Conservation (phyloP, 1,140 invertebrate genomes). For the Scaptomyza montana region DNA sequence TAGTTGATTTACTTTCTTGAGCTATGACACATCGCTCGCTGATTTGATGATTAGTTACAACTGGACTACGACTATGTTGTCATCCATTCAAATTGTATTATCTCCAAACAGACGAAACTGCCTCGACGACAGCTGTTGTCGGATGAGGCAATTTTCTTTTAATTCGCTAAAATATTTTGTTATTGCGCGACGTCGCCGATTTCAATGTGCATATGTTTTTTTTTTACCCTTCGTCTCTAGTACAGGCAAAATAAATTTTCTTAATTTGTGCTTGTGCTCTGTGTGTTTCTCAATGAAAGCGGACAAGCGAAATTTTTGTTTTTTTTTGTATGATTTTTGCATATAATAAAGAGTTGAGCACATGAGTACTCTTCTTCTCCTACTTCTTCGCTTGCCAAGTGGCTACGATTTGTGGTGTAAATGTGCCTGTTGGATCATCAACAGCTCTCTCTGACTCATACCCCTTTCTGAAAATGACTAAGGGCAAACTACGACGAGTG, state of each 20-base stretch:
- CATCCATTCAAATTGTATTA: constrained; percentile 59
- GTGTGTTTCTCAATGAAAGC: constrained; percentile 65
- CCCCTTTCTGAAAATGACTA: constrained; percentile 49
- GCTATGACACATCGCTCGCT: constrained; percentile 22
- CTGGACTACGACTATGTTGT: constrained; percentile 37
- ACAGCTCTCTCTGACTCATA: constrained; percentile 39
- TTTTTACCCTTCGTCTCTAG: no score
- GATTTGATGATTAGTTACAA: constrained; percentile 23
- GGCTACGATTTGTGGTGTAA: constrained; percentile 16
- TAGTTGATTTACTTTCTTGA: constrained; percentile 17
- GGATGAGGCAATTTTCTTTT: constrained; percentile 79
- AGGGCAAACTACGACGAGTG: constrained; percentile 55
- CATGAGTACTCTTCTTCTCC: background rate
- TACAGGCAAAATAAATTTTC: constrained; percentile 67
- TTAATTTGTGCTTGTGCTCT: constrained; percentile 56
- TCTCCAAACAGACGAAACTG: constrained; percentile 4
- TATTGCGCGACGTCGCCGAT: constrained; percentile 56
- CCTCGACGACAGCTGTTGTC: constrained; percentile 38
- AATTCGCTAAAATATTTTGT: constrained; percentile 79
- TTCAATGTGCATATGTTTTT: constrained; percentile 33
- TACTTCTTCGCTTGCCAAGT: constrained; percentile 25
- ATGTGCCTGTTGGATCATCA: constrained; percentile 38
- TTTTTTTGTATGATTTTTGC: constrained; percentile 51
- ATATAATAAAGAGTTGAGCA: constrained; percentile 47
- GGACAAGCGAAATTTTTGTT: constrained; percentile 10